These are phyloP conservation scores for Gracilinanus agilis DNA, from an alignment of 2,113 vertebrate genomes.

Conservation along the genomic window DNA sequence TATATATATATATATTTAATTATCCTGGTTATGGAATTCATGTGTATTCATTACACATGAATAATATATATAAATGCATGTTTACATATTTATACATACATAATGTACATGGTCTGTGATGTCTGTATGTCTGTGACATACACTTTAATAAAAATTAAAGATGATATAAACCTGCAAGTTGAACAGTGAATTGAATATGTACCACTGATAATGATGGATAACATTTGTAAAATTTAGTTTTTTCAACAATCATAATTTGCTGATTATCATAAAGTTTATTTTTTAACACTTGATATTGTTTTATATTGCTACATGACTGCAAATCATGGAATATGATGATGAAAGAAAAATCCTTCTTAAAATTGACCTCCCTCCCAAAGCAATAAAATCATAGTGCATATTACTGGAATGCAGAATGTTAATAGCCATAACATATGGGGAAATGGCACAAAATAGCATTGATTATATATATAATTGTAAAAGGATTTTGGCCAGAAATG, in stretches of 20 bases:
- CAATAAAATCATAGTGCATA: background rate
- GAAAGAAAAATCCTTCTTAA: background rate
- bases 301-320: background rate
- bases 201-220: background rate
- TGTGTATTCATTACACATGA: too few species aligned
- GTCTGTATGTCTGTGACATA: slow-evolving; percentile 35
- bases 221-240: background rate
- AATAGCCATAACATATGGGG: background rate
- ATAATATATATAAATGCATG: background rate
- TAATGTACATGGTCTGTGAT: background rate
- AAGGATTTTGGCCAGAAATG: background rate
- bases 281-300: background rate
- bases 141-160: slow-evolving; percentile 44
- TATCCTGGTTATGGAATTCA: background rate
- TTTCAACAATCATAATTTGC: background rate
- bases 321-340: background rate
- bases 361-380: background rate
- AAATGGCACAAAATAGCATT: background rate
- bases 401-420: background rate
- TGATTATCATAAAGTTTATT: background rate
- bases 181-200: background rate
- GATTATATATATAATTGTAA: background rate
- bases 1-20: background rate
- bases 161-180: background rate
- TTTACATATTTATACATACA: background rate